These are phyloP conservation scores for Cerastis rubricosa DNA, from an alignment of 2,888 invertebrate species.

Conservation along the genomic window DNA sequence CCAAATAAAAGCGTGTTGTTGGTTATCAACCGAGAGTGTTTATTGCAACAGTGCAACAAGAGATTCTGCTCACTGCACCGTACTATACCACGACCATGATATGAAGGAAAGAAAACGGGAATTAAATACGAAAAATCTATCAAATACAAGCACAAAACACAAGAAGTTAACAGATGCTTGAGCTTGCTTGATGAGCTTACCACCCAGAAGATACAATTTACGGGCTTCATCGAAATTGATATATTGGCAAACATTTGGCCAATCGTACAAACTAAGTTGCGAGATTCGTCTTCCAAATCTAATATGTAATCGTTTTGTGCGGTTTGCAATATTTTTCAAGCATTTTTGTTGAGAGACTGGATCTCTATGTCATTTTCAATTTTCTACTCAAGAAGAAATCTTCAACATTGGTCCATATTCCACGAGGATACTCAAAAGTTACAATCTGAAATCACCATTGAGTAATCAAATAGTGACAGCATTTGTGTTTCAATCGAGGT, in stretches of 20 bases:
- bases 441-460: neutral
- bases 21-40: neutral
- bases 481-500: neutral
- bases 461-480: neutral
- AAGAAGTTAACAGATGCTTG: neutral
- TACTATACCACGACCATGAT: neutral
- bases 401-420: neutral
- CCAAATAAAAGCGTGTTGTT: neutral
- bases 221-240: constrained; percentile 1
- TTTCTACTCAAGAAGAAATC: neutral
- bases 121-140: neutral
- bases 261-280: constrained; percentile 33
- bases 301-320: constrained; percentile 31
- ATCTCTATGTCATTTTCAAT: constrained; percentile 4
- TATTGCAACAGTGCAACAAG: neutral
- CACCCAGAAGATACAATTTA: constrained; percentile 15
- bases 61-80: neutral
- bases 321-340: constrained; percentile 13
- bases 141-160: neutral
- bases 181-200: too few relatives aligned
- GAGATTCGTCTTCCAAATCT: constrained; percentile 26
- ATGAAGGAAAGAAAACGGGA: neutral
- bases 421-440: neutral
- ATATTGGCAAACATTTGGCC: constrained; percentile 21
- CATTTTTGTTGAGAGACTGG: neutral